These are phyloP conservation scores for Macropodus opercularis DNA, from an alignment of 2,797 vertebrate genomes.

Conservation along the genomic window DNA sequence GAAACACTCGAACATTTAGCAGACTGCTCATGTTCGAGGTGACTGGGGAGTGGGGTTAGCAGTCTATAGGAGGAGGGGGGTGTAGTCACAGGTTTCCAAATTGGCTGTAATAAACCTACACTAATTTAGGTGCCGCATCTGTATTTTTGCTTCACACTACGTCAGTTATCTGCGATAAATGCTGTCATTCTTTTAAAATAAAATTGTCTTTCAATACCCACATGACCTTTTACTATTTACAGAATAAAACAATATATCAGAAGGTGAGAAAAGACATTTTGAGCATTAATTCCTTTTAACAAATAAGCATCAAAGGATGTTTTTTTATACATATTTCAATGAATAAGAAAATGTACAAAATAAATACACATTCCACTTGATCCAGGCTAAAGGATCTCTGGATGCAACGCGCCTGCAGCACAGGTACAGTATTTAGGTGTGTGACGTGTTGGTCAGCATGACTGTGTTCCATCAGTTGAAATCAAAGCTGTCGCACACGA, in stretches of 20 bases:
- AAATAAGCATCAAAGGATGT: not conserved
- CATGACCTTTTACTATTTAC: too few relatives aligned
- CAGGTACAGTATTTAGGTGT: constrained; percentile 2
- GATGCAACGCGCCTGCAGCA: not conserved
- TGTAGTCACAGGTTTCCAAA: not conserved
- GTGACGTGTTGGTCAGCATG: constrained; percentile 11
- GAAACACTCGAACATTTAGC: constrained; percentile 58
- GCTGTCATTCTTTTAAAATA: not conserved
- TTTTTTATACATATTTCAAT: too few relatives aligned
- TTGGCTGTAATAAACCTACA: constrained; percentile 3
- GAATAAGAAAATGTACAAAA: too few relatives aligned
- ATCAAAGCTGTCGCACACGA: constrained; percentile 39
- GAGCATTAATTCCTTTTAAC: not conserved
- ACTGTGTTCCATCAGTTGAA: constrained; percentile 46
- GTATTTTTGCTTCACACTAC: not conserved
- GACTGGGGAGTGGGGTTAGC: constrained; percentile 14
- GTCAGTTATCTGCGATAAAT: not conserved
- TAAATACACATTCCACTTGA: not conserved
- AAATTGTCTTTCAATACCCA: not conserved
- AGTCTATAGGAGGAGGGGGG: constrained; percentile 1
- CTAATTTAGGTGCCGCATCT: not conserved
- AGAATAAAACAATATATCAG: too few relatives aligned
- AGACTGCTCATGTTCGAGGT: constrained; percentile 24
- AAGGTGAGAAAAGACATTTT: not conserved
- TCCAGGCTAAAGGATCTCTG: not conserved